Base-by-base conservation (phyloP, 1,140 invertebrate genomes). In the Odontomachus brunneus region DNA sequence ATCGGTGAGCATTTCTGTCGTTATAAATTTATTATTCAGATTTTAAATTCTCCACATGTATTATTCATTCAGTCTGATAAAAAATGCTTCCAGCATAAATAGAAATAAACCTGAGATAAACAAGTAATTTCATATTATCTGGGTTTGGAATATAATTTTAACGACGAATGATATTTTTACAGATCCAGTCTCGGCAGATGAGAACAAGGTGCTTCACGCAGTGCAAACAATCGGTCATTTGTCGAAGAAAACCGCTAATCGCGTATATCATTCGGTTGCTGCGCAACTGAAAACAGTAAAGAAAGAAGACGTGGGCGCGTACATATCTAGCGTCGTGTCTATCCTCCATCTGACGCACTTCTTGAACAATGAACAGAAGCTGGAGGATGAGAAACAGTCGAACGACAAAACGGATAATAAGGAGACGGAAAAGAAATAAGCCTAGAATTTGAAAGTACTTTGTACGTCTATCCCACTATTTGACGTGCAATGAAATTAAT, bases 191-290 rank as follows among this genome's bases (percentile, higher is more conserved):
- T 94, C 95, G 55, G 95, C 95, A 55, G 95, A 94, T 81, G 95
- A 95, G 85, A 96, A 97, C 91, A 96, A 96, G 92, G 96, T 96
- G 19, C 88, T 96, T 71, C 96, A 97, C 91, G 95, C 96, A 0
- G 95, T 96, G 26, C 96, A 97, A 93, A 97, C 96, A 0, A 96
- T 97, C 60, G 96, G 96, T n/a, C 94, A 96, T 55, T 93, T 97
- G 75, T 97, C 96, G 69, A 95, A 95, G 17, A 97, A 97, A 92
- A 96, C 96, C n/a, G 96, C 96, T 15, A 95, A 96, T 84, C 94
- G 96, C 73, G 95, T 97, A 67, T 97, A 96, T 94, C 94, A 96
- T 92, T 96, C 96, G 86, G 94, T 97, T 48, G 95, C 95, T 22
- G 94, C 94, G 63, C 96, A 96, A 88, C 94, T 97, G 88, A 95